These are phyloP conservation scores for Microdon myrmicae DNA, from an alignment of 2,888 invertebrate species.

Conservation along the genomic window DNA sequence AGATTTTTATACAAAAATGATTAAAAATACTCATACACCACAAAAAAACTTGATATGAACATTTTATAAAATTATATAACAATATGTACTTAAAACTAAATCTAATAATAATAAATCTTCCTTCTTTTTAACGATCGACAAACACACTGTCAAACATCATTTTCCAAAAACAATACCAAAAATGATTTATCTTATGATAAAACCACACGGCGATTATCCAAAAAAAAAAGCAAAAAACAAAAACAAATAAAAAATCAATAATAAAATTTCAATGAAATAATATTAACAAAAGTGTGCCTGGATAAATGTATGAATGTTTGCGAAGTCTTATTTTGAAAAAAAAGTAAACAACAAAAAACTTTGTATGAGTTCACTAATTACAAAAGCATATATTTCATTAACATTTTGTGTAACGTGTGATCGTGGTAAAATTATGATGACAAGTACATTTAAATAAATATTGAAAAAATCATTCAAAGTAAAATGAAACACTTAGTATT, in stretches of 20 bases:
- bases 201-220: conserved; percentile 15
- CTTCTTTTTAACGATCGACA: conserved; percentile 7
- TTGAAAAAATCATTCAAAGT: conserved; percentile 37
- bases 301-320: conserved; percentile 37
- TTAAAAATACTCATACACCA: conserved; percentile 20
- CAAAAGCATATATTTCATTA: conserved; percentile 29
- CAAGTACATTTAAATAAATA: conserved; percentile 33
- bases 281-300: conserved; percentile 40
- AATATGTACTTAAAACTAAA: conserved; percentile 9
- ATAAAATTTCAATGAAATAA: conserved; percentile 28
- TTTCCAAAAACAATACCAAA: background rate
- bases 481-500: conserved; percentile 45
- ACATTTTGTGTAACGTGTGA: conserved; percentile 47
- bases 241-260: conserved; percentile 22
- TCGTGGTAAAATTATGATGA: conserved; percentile 37
- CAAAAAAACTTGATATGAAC: conserved; percentile 34
- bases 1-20: conserved; percentile 45
- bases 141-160: background rate
- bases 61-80: conserved; percentile 37
- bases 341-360: conserved; percentile 18
- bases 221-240: too few species aligned
- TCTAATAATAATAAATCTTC: conserved; percentile 14
- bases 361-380: conserved; percentile 30
- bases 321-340: conserved; percentile 29
- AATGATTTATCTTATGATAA: conserved; percentile 13